A percentile compares a stretch with the other conserved stretches of the same genome.
Evolutionary conservation across 2,888 invertebrate species (phyloP).

Genomic region (Metacarcinus magister): DNA sequence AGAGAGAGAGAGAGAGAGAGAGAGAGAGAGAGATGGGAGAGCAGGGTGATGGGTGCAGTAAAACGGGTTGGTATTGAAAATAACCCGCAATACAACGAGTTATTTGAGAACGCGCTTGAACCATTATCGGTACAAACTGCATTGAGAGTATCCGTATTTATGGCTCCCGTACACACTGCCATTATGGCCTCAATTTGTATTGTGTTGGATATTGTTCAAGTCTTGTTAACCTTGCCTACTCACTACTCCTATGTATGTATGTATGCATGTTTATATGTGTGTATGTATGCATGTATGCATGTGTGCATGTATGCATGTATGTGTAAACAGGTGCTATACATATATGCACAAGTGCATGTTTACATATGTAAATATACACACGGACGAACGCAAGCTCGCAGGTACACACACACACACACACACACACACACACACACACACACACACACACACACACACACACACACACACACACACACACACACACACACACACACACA

Average conservation of each 20-base stretch:
- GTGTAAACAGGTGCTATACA: not conserved
- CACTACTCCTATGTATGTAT: not conserved
- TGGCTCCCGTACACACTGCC: not conserved
- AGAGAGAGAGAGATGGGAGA: not conserved
- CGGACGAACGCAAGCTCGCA: too few species aligned
- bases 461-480: conserved; percentile 1
- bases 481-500: conserved; percentile 2
- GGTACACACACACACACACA: too few species aligned
- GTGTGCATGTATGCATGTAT: not conserved
- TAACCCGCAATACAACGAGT: conserved; percentile 18
- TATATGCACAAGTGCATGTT: not conserved
- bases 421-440: too few species aligned
- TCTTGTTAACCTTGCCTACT: not conserved
- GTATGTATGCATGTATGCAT: not conserved
- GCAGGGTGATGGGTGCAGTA: not conserved
- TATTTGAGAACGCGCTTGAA: not conserved
- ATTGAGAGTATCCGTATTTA: not conserved
- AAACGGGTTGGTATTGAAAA: not conserved
- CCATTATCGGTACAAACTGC: not conserved
- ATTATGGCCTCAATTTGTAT: conserved; percentile 13
- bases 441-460: too few species aligned
- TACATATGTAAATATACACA: too few species aligned
- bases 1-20: conserved; percentile 39
- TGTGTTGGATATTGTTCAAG: conserved; percentile 1
- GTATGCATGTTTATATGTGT: not conserved